Percentiles rank a stretch among this genome's conserved stretches.
Conservation (phyloP, 2,113 vertebrate genomes). For the Tricholaema leucomelas region DNA sequence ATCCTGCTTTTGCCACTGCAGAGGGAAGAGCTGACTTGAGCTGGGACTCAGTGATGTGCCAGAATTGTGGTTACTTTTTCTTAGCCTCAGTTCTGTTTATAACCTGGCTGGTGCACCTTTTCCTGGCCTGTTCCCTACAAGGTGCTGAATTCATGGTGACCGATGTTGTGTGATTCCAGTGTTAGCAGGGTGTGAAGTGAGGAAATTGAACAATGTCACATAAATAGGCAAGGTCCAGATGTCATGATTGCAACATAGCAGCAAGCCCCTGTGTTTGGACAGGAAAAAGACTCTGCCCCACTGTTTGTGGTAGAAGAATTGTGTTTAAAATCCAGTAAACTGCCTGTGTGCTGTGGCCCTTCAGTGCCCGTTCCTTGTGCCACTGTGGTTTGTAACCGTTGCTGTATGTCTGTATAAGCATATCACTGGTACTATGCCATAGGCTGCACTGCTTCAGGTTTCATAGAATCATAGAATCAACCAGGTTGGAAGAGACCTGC, state of each 20-base stretch:
- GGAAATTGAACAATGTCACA: rapidly evolving
- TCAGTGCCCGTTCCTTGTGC: neutral
- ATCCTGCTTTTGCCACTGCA: neutral
- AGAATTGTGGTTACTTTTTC: neutral
- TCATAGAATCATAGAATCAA: too few relatives aligned
- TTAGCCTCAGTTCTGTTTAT: neutral
- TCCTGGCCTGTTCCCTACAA: neutral
- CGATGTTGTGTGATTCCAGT: rapidly evolving
- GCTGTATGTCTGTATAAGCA: rapidly evolving
- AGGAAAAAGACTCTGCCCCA: neutral
- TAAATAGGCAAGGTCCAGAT: too few relatives aligned
- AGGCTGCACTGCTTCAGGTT: rapidly evolving
- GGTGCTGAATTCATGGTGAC: too few relatives aligned
- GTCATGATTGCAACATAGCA: neutral
- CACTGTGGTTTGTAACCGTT: neutral
- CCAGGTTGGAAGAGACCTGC: too few relatives aligned
- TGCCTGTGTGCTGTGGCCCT: neutral
- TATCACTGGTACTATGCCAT: rapidly evolving
- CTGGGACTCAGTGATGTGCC: too few relatives aligned
- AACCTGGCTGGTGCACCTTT: neutral
- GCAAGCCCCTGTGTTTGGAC: neutral
- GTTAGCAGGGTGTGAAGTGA: rapidly evolving
- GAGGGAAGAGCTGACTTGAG: neutral
- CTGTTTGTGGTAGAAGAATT: neutral
- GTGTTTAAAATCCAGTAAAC: neutral